These are phyloP conservation scores for Clavelina lepadiformis DNA, from an alignment of 23 tunicate genomes.

Conservation along the genomic window DNA sequence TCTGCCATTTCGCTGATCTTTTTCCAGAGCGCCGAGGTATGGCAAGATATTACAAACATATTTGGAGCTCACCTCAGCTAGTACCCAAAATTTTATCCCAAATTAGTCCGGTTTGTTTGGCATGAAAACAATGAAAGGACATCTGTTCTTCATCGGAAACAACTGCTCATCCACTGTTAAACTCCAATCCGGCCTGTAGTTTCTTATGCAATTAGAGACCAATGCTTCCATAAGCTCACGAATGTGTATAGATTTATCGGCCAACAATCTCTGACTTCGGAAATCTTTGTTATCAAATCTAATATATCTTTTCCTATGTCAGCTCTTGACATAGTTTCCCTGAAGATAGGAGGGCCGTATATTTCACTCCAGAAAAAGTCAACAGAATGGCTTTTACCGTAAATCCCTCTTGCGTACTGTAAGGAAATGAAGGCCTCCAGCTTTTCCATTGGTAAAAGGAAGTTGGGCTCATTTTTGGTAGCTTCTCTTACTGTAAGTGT, in stretches of 20 bases:
- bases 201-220: slow-evolving; percentile 5
- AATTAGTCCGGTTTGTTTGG: slow-evolving; percentile 18
- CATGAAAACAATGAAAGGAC: slow-evolving; percentile 18
- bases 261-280: neutral
- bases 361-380: slow-evolving; percentile 28
- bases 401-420: slow-evolving; percentile 16
- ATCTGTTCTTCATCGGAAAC: slow-evolving; percentile 19
- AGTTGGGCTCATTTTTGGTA: slow-evolving; percentile 9
- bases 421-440: slow-evolving; percentile 18
- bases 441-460: slow-evolving; percentile 6
- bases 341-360: slow-evolving; percentile 15
- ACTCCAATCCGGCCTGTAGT: slow-evolving; percentile 17
- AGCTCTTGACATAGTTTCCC: slow-evolving; percentile 10
- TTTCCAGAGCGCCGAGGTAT: slow-evolving; percentile 15
- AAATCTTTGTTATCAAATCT: slow-evolving; percentile 22
- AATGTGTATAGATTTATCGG: slow-evolving; percentile 3
- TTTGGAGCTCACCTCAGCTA: slow-evolving; percentile 9
- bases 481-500: slow-evolving; percentile 9
- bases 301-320: slow-evolving; percentile 8
- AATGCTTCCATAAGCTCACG: slow-evolving; percentile 10
- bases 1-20: slow-evolving; percentile 4
- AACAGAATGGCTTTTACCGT: slow-evolving; percentile 24
- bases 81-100: neutral
- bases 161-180: slow-evolving; percentile 14
- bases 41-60: slow-evolving; percentile 16